phyloP scores from a whole-genome alignment of 2,113 vertebrate genomes.

The Pygoscelis adeliae region DNA sequence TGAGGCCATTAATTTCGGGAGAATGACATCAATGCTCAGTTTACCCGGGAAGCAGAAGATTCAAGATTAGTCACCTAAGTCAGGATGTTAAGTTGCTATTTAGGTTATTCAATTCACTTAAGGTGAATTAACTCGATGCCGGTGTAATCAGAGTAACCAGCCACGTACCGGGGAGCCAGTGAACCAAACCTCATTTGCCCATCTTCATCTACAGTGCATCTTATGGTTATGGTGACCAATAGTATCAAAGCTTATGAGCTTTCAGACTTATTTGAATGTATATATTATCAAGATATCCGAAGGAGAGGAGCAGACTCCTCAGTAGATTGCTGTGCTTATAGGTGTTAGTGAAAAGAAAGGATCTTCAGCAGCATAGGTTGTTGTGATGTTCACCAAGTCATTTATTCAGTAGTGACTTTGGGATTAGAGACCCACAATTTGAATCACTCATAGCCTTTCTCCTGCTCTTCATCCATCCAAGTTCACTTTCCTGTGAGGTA shows the following conservation, averaged over 20 bases:
- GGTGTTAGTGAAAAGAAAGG: background rate
- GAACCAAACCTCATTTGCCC: background rate
- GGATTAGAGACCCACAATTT: background rate
- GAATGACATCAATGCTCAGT: conserved; percentile 19
- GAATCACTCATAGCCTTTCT: background rate
- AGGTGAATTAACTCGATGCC: background rate
- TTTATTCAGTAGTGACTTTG: background rate
- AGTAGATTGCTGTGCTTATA: background rate
- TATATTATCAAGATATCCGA: background rate
- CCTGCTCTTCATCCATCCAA: background rate
- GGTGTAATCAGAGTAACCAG: background rate
- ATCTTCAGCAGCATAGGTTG: background rate
- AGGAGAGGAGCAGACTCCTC: background rate
- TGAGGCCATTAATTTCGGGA: conserved; percentile 14
- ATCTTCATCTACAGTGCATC: background rate
- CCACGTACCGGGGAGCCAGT: background rate
- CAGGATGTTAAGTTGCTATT: background rate
- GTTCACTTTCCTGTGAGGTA: background rate
- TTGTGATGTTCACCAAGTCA: background rate
- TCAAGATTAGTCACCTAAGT: background rate
- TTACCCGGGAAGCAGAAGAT: background rate
- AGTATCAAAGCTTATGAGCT: background rate
- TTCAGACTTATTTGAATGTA: background rate
- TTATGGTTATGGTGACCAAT: background rate
- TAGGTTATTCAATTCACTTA: background rate